phyloP scores from a whole-genome alignment of 2,797 vertebrate species.

The Syndactyla subalaris region DNA sequence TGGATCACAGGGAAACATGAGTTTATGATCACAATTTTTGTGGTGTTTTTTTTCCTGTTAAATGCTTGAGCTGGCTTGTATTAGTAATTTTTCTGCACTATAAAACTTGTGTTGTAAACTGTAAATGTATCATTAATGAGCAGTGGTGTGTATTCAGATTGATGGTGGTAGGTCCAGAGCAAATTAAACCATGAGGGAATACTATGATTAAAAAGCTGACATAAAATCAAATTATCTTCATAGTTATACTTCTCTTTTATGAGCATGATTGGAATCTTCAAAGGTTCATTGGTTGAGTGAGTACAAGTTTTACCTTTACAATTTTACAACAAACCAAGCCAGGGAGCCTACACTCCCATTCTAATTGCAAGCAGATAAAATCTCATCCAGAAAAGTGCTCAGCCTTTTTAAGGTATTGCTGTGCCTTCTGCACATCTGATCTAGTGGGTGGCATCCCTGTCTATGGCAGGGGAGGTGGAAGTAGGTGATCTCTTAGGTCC shows the following conservation, averaged over 20 bases:
- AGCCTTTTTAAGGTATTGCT: not conserved
- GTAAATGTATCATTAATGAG: constrained; percentile 14
- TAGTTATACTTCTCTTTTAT: constrained; percentile 25
- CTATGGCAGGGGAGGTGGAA: not conserved
- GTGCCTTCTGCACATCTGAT: not conserved
- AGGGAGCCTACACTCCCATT: not conserved
- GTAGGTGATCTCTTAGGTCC: not conserved
- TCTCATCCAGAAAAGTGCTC: not conserved
- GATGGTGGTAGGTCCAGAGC: not conserved
- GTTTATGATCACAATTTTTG: not conserved
- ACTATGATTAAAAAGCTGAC: constrained; percentile 44
- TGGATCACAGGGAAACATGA: not conserved
- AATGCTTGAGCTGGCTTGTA: not conserved
- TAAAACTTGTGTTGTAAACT: constrained; percentile 11
- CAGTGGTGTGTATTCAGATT: constrained; percentile 6
- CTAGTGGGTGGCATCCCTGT: not conserved
- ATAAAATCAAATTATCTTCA: constrained; percentile 48
- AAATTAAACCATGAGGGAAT: constrained; percentile 43
- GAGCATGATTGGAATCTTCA: constrained; percentile 8
- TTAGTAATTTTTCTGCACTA: constrained; percentile 11
- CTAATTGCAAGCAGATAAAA: not conserved
- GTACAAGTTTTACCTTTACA: not conserved
- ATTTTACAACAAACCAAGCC: not conserved
- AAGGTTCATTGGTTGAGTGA: not conserved
- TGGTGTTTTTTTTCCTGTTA: not conserved